These are phyloP conservation scores for Pristionchus fissidentatus DNA, from an alignment of 2,888 invertebrate genomes.

Conservation along the genomic window DNA sequence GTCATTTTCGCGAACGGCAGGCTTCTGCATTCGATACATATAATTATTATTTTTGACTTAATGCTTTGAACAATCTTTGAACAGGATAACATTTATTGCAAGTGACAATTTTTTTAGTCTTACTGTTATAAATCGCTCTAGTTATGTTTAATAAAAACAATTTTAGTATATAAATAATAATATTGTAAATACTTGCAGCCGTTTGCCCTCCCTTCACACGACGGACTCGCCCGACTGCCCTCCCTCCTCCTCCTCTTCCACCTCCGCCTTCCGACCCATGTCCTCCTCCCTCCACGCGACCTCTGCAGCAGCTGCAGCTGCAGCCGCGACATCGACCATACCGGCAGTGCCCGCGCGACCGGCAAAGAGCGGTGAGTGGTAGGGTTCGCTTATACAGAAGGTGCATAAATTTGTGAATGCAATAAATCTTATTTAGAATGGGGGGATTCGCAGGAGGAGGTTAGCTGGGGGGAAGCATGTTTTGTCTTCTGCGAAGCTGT, in stretches of 20 bases:
- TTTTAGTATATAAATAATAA: no score
- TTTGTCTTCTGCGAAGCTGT: neutral
- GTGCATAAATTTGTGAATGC: neutral
- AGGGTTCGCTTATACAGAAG: neutral
- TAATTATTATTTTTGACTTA: no score
- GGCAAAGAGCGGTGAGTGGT: neutral
- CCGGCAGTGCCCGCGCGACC: conserved; percentile 36
- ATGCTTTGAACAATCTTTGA: no score
- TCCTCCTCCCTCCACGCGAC: conserved; percentile 42
- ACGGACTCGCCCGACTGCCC: conserved; percentile 12
- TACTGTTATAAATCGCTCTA: no score
- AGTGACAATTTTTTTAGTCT: no score
- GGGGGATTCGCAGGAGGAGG: neutral
- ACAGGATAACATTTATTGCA: no score
- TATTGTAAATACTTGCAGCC: conserved; percentile 26
- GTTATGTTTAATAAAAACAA: no score
- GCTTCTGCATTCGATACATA: no score
- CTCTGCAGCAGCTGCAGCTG: neutral
- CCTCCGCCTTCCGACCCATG: conserved; percentile 41
- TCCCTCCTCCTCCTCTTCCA: conserved; percentile 36
- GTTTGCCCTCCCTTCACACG: neutral
- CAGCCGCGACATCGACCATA: neutral
- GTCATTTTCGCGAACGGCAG: no score
- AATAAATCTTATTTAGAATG: no score
- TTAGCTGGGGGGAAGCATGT: neutral